A percentile compares a stretch with the other conserved stretches of the same genome.
Evolutionary conservation across 1,140 invertebrate species (phyloP).

Genomic region (Rhynchophorus ferrugineus): DNA sequence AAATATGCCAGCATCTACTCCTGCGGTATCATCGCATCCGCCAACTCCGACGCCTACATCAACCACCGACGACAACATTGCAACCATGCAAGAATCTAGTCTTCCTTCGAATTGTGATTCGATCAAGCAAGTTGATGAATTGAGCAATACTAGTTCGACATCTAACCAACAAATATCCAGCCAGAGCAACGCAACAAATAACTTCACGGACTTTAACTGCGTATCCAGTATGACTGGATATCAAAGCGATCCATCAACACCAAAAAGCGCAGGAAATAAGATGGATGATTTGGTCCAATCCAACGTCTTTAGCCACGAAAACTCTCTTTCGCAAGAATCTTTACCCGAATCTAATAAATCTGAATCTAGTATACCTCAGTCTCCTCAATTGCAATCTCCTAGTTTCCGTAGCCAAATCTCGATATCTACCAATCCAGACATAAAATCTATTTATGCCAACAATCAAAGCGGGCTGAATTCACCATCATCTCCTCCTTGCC

Average conservation of each 20-base stretch:
- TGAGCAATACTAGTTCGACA: conserved; percentile 25
- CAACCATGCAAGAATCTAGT: conserved; percentile 35
- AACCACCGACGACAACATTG: conserved; percentile 39
- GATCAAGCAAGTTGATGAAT: conserved; percentile 32
- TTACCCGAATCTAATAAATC: conserved; percentile 30
- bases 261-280: conserved; percentile 38
- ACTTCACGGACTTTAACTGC: conserved; percentile 36
- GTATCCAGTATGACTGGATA: conserved; percentile 36
- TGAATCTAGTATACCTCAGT: conserved; percentile 18
- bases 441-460: neutral
- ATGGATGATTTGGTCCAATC: conserved; percentile 38
- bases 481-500: conserved; percentile 23
- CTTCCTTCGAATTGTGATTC: conserved; percentile 36
- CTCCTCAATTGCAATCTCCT: conserved; percentile 22
- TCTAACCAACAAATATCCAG: conserved; percentile 32
- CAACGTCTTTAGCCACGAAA: conserved; percentile 34
- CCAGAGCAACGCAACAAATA: conserved; percentile 31
- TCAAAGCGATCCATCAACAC: conserved; percentile 37
- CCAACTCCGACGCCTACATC: conserved; percentile 40
- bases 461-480: conserved; percentile 16
- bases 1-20: conserved; percentile 26
- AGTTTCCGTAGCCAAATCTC: conserved; percentile 18
- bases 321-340: conserved; percentile 32
- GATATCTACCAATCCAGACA: conserved; percentile 8
- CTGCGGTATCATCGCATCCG: conserved; percentile 39